A percentile compares a stretch with the other conserved stretches of the same genome.
Evolutionary conservation across 2,113 vertebrate genomes (phyloP).

Genomic region (Dendrocopos noguchii): DNA sequence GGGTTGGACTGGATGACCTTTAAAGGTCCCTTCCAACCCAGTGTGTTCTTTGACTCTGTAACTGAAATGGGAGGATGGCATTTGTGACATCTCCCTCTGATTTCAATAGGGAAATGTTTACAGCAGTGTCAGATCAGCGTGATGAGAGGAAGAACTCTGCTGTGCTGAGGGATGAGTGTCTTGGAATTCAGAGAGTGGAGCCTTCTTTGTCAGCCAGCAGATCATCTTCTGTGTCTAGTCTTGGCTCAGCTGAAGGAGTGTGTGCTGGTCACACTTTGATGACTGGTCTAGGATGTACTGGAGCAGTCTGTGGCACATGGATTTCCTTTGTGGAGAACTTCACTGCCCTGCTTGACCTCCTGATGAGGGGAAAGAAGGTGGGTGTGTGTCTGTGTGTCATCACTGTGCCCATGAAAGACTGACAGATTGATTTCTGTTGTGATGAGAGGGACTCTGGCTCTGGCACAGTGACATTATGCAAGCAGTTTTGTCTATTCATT

Average conservation of each 20-base stretch:
- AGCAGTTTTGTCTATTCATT: neutral
- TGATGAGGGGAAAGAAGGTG: neutral
- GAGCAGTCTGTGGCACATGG: neutral
- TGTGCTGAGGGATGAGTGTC: neutral
- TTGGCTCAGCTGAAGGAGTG: neutral
- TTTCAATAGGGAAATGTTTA: neutral
- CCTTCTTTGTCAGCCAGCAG: neutral
- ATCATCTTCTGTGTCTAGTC: neutral
- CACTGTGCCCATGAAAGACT: rapidly evolving
- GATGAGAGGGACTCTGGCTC: neutral
- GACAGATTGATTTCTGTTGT: neutral
- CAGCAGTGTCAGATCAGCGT: neutral
- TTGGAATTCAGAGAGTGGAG: neutral
- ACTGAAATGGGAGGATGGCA: neutral
- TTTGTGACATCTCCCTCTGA: neutral
- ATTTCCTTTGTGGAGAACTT: neutral
- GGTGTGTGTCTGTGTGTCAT: rapidly evolving
- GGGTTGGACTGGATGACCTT: too few species aligned
- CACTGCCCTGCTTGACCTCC: neutral
- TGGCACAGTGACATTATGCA: neutral
- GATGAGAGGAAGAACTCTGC: neutral
- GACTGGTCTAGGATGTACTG: neutral
- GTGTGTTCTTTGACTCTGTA: too few species aligned
- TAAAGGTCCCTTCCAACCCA: too few species aligned
- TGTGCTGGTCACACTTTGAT: neutral